phyloP scores from a whole-genome alignment of 2,113 vertebrate species.

The Sinocyclocheilus maitianheensis region DNA sequence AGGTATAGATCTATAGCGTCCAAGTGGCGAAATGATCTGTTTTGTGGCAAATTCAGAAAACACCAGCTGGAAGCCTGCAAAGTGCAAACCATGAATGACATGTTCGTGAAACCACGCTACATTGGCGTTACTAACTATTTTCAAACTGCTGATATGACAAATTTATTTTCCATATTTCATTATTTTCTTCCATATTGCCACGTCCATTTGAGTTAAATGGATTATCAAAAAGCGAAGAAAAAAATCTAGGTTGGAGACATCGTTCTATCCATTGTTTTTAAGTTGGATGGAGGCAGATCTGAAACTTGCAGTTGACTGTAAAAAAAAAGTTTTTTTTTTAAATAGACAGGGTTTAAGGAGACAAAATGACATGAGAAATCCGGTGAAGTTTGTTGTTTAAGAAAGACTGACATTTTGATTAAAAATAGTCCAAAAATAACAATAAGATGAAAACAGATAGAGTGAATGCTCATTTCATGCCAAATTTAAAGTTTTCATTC shows the following conservation, averaged over 20 bases:
- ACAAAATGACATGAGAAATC: background rate
- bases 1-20: background rate
- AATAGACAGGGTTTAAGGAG: background rate
- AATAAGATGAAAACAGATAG: background rate
- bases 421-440: background rate
- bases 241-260: background rate
- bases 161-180: background rate
- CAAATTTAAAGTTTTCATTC: background rate
- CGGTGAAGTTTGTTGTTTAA: background rate
- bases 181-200: background rate
- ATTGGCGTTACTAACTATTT: background rate
- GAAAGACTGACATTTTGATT: background rate
- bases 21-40: background rate
- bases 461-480: too few species aligned
- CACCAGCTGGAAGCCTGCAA: background rate
- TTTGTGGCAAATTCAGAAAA: background rate
- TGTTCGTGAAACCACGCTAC: background rate
- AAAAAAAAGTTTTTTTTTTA: background rate
- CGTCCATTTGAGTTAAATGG: background rate
- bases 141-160: constrained; percentile 3
- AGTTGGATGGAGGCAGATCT: background rate
- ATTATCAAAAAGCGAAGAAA: background rate
- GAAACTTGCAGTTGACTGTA: background rate
- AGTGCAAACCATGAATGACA: background rate
- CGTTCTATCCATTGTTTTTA: background rate